Base-by-base conservation (phyloP, 2,113 vertebrate genomes). In the Erinaceus europaeus region DNA sequence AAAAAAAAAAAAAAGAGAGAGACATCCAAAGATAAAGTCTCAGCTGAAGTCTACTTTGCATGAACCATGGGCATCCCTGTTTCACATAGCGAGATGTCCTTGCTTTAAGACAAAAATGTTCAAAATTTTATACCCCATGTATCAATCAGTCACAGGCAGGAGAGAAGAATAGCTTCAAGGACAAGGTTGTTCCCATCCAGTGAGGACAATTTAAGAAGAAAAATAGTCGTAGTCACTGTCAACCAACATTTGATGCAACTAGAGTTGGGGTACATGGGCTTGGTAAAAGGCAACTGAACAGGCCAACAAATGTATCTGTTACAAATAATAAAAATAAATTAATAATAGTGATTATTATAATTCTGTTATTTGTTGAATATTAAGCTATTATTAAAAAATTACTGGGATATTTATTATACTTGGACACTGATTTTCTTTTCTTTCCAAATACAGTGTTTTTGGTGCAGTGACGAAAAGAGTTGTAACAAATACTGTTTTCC, bases 401-500 rank as follows among this genome's bases (percentile, higher is more conserved):
- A n/a, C 25, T 71, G 44, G 27, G 9, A 69, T 40, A 65, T 4
- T 83, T 88, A 61, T 52, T 62, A 44, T 72, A 29, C 1, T 38
- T 84, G 36, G 23, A 48, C 23, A 73, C 23, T 80, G 53, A 44
- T 87, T 85, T 74, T 62, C n/a, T 81, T 85, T 83, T 42, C 61
- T 79, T 83, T 90, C 23, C 59, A 53, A 91, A 91, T 78, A 59
- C 17, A 94, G 89, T 94, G 94, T 83, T 44, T 94, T 86, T 94
- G 92, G 89, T 95, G 93, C 81, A 88, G 40, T 32, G 72, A 84
- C 68, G 77, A 80, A 46, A 42, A 2, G 1, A 0, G 15, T 86
- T 95, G 93, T 73, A 93, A 86, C 90, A 90, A 23, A 50, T 83
- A 82, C 38, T 94, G 78, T 84, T 86, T 95, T 84, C 65, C 57